Conservation (phyloP, 2,113 vertebrate species). For the Lampris incognitus region DNA sequence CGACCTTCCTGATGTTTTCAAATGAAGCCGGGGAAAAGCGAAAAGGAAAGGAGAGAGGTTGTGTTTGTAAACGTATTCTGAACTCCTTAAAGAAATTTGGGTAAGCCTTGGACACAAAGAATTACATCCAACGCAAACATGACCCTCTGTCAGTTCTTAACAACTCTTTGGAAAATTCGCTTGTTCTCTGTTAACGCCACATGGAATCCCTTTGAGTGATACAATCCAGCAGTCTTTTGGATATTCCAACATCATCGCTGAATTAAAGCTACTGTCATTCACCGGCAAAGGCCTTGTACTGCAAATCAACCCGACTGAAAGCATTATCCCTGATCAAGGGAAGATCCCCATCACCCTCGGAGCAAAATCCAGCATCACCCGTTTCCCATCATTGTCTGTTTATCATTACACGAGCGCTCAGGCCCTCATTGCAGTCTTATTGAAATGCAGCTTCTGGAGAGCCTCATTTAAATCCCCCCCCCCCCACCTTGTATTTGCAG, state of each 20-base stretch:
- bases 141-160: too few species aligned
- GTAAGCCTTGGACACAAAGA: too few species aligned
- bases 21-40: too few species aligned
- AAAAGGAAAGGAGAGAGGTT: too few species aligned
- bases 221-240: slow-evolving; percentile 15
- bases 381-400: slow-evolving; percentile 67
- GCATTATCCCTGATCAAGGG: slow-evolving; percentile 70
- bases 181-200: not conserved
- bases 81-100: too few species aligned
- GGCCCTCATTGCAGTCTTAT: slow-evolving; percentile 51
- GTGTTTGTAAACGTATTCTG: too few species aligned
- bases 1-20: too few species aligned
- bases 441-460: slow-evolving; percentile 66
- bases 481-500: slow-evolving; percentile 34
- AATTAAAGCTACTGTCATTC: slow-evolving; percentile 28
- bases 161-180: too few species aligned
- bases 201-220: slow-evolving; percentile 11
- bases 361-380: slow-evolving; percentile 62
- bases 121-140: too few species aligned
- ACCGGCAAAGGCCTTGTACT: slow-evolving; percentile 31
- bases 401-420: slow-evolving; percentile 66
- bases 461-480: slow-evolving; percentile 61
- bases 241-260: slow-evolving; percentile 41
- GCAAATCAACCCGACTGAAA: slow-evolving; percentile 54
- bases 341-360: slow-evolving; percentile 55